phyloP scores from a whole-genome alignment of 2,797 vertebrate genomes.

The Dermochelys coriacea region DNA sequence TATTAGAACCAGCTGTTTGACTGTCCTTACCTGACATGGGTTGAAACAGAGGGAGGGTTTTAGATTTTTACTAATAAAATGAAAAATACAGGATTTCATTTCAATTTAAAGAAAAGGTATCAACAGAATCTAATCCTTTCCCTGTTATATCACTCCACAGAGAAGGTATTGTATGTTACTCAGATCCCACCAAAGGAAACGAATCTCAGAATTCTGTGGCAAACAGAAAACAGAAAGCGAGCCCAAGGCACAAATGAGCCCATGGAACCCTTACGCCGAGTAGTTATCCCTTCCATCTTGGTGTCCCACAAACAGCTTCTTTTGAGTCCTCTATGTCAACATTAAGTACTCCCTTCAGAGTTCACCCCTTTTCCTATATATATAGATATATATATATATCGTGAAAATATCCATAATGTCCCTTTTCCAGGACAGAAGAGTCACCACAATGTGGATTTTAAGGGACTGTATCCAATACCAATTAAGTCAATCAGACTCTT shows the following conservation, averaged over 20 bases:
- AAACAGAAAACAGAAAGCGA: slow-evolving; percentile 16
- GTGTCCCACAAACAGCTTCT: not conserved
- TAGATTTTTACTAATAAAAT: slow-evolving; percentile 79
- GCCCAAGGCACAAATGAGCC: slow-evolving; percentile 61
- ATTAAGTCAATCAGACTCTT: not conserved
- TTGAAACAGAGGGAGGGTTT: slow-evolving; percentile 71
- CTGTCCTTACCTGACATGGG: slow-evolving; percentile 40
- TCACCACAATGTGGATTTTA: not conserved
- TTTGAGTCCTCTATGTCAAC: not conserved
- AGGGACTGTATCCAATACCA: not conserved
- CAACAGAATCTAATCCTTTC: slow-evolving; percentile 71
- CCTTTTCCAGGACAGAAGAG: not conserved
- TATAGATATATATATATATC: not conserved
- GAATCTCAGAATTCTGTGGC: slow-evolving; percentile 46
- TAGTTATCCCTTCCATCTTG: not conserved
- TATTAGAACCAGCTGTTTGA: slow-evolving; percentile 6
- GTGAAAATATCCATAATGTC: not conserved
- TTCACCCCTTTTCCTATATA: not conserved
- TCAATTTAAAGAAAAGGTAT: slow-evolving; percentile 66
- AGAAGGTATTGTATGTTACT: slow-evolving; percentile 59
- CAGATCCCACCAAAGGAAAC: slow-evolving; percentile 60
- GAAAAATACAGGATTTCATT: slow-evolving; percentile 70
- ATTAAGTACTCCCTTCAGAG: slow-evolving; percentile 12
- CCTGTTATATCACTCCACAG: slow-evolving; percentile 65
- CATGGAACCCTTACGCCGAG: not conserved